Evolutionary conservation across 2,888 invertebrate genomes (phyloP).

Genomic region (Harpagoxenus sublaevis): DNA sequence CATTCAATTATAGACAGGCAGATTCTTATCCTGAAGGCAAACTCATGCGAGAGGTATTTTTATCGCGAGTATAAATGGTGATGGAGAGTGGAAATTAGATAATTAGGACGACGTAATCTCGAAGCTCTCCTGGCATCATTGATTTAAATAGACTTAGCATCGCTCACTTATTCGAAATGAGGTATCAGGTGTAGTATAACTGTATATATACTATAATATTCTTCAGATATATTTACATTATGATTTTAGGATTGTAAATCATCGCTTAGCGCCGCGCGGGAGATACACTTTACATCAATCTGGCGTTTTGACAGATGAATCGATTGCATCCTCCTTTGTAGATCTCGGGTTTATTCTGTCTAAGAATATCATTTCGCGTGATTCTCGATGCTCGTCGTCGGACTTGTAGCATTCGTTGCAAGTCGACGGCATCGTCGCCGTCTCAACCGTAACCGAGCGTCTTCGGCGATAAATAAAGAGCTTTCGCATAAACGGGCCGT

Average conservation of each 20-base stretch:
- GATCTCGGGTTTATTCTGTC: constrained; percentile 26
- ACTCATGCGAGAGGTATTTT: background rate
- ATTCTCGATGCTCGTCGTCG: constrained; percentile 54
- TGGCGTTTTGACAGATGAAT: constrained; percentile 2
- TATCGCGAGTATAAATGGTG: constrained; percentile 17
- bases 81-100: constrained; percentile 11
- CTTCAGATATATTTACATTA: background rate
- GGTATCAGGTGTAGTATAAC: background rate
- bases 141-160: constrained; percentile 31
- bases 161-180: background rate
- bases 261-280: background rate
- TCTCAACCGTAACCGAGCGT: constrained; percentile 49
- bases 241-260: background rate
- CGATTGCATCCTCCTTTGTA: constrained; percentile 19
- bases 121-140: constrained; percentile 8
- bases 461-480: constrained; percentile 72
- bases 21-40: background rate
- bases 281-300: background rate
- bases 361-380: constrained; percentile 39
- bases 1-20: constrained; percentile 35
- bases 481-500: constrained; percentile 65
- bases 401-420: constrained; percentile 60
- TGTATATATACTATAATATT: background rate
- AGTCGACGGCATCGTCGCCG: constrained; percentile 60
- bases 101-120: background rate